Base-by-base conservation (phyloP, 2,888 invertebrate genomes). In the Diachrysia chrysitis region DNA sequence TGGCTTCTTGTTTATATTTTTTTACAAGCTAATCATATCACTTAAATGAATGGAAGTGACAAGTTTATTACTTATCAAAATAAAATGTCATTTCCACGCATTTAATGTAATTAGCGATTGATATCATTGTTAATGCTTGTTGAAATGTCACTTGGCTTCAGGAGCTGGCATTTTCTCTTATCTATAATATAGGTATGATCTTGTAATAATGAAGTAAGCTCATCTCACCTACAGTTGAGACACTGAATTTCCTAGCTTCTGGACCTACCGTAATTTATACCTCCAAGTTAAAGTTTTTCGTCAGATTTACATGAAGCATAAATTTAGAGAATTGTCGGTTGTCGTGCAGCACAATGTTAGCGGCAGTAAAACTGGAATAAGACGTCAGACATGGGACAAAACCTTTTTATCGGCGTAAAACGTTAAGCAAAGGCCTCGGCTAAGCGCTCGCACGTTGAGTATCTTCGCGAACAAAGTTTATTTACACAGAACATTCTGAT, bases 321-420 rank as follows among this genome's bases (percentile, higher is more conserved):
- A 90, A 89, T 91, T 88, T 87, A 83, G 85, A 79, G 81, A 86
- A 88, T 88, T 71, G 85, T 81, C 78, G 77, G 83, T 81, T 87
- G 87, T 87, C 85, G 75, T 64, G 68, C 63, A 48, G 65, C 74
- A 88, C 90, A 86, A 86, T 89, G 90, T 91, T 82, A 85, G 78
- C 61, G 84, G 85, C 71, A 84, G 83, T 90, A 88, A 91, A 89
- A 82, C 78, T 85, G 81, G 84, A 90, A 86, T 86, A 82, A 90
- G 89, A 88, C 79, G 84, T 89, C 83, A 84, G 70, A 58, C 60
- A 63, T 67, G 68, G 77, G 74, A 63, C 68, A 64, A 70, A 69
- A 68, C 66, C 73, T 77, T 85, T 87, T 87, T 89, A 88, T 87
- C 85, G 79, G 80, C 74, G 78, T 72, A 80, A 80, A 84, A 78